phyloP scores from a whole-genome alignment of 2,888 invertebrate genomes.

The Sinohyriopsis cumingii region DNA sequence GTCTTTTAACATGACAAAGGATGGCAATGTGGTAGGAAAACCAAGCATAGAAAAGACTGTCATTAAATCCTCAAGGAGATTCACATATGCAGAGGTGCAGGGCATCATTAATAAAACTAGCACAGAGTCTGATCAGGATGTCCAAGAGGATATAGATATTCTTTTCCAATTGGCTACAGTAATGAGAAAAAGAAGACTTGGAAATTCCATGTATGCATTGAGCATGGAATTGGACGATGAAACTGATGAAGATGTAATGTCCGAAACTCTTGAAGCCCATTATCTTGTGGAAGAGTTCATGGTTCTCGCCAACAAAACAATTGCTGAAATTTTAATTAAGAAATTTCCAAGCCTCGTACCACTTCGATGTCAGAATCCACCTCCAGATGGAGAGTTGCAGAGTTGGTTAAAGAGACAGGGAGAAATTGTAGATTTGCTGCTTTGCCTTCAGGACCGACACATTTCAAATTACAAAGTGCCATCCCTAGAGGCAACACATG shows the following conservation, averaged over 20 bases:
- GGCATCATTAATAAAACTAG: conserved; percentile 25
- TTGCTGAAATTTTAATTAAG: conserved; percentile 15
- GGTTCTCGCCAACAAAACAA: conserved; percentile 23
- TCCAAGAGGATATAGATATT: conserved; percentile 10
- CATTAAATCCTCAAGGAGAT: conserved; percentile 30
- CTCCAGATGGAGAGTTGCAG: conserved; percentile 17
- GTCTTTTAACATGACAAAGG: conserved; percentile 27
- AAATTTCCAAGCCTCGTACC: conserved; percentile 14
- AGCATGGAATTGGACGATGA: conserved; percentile 26
- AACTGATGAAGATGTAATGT: neutral
- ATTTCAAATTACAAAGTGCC: conserved; percentile 7
- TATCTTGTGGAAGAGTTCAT: conserved; percentile 36
- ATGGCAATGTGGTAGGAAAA: conserved; percentile 12
- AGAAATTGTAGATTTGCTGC: conserved; percentile 13
- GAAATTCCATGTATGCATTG: conserved; percentile 29
- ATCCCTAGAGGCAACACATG: conserved; percentile 3
- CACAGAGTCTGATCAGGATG: neutral
- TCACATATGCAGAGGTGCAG: conserved; percentile 47
- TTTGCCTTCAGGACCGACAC: conserved; percentile 22
- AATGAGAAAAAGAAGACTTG: conserved; percentile 26
- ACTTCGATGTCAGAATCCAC: conserved; percentile 24
- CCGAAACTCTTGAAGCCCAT: conserved; percentile 24
- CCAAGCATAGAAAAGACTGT: conserved; percentile 18
- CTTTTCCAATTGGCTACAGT: conserved; percentile 23
- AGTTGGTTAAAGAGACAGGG: conserved; percentile 16